phyloP scores from a whole-genome alignment of 2,797 vertebrate genomes.

The Paedocypris micromegethes region DNA sequence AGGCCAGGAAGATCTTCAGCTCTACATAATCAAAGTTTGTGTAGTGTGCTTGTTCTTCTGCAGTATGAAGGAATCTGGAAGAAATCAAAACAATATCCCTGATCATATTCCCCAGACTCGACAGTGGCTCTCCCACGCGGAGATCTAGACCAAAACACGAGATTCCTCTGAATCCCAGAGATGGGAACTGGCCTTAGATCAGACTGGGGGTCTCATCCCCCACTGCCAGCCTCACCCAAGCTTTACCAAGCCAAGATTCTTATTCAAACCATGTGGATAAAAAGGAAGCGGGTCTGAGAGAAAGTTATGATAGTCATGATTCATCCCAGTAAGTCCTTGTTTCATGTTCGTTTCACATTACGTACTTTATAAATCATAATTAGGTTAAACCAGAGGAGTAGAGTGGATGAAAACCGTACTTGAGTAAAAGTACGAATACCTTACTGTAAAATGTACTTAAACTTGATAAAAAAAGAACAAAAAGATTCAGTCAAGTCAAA shows the following conservation, averaged over 20 bases:
- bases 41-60: conserved; percentile 40
- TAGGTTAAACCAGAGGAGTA: too few species aligned
- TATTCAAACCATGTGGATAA: not conserved
- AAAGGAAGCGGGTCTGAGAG: not conserved
- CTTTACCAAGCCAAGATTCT: conserved; percentile 34
- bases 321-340: not conserved
- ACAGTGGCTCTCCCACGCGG: conserved; percentile 63
- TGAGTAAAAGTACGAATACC: too few species aligned
- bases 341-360: too few species aligned
- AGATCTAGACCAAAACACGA: conserved; percentile 59
- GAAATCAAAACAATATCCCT: conserved; percentile 66
- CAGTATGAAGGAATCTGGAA: conserved; percentile 68
- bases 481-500: too few species aligned
- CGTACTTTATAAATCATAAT: too few species aligned
- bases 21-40: conserved; percentile 51
- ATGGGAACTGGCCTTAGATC: conserved; percentile 64
- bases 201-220: conserved; percentile 38
- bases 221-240: conserved; percentile 52
- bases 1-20: conserved; percentile 17
- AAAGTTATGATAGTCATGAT: not conserved
- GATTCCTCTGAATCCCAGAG: conserved; percentile 53
- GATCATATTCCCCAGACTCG: conserved; percentile 59
- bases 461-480: too few species aligned
- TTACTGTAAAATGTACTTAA: too few species aligned
- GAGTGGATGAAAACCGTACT: too few species aligned